phyloP scores from a whole-genome alignment of 2,888 invertebrate genomes.

The Lottia scabra region DNA sequence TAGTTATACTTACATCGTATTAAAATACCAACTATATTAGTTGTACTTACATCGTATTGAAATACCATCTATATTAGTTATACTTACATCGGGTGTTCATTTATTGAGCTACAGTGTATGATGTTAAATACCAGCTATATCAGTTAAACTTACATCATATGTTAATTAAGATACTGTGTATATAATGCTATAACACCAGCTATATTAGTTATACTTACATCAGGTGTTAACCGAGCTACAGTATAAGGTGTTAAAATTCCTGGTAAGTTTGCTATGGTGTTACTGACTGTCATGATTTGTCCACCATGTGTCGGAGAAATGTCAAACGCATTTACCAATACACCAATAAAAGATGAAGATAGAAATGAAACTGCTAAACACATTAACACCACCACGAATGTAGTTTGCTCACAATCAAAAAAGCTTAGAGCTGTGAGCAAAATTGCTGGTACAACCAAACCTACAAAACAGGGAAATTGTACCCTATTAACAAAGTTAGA shows the following conservation, averaged over 20 bases:
- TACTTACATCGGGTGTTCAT: no score
- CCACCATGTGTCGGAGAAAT: conserved; percentile 39
- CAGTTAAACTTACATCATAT: no score
- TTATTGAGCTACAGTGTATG: no score
- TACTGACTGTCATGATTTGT: conserved; percentile 32
- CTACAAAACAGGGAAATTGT: conserved; percentile 36
- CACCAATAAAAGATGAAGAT: conserved; percentile 48
- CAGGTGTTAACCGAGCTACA: conserved; percentile 36
- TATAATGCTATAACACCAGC: no score
- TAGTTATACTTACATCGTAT: no score
- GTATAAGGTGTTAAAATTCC: conserved; percentile 41
- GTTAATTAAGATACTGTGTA: no score
- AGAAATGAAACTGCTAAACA: conserved; percentile 40
- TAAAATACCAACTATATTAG: no score
- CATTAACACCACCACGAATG: conserved; percentile 45
- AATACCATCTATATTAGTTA: no score
- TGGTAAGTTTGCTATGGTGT: conserved; percentile 32
- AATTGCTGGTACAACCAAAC: conserved; percentile 43
- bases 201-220: conserved; percentile 24
- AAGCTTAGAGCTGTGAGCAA: conserved; percentile 50
- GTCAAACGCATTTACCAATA: conserved; percentile 34
- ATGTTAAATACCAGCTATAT: no score
- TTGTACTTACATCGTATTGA: no score
- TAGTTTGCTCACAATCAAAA: conserved; percentile 42
- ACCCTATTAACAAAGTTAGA: no score